phyloP scores from a whole-genome alignment of 92 coral and sea anemone species.

The Epizoanthus stellaris region DNA sequence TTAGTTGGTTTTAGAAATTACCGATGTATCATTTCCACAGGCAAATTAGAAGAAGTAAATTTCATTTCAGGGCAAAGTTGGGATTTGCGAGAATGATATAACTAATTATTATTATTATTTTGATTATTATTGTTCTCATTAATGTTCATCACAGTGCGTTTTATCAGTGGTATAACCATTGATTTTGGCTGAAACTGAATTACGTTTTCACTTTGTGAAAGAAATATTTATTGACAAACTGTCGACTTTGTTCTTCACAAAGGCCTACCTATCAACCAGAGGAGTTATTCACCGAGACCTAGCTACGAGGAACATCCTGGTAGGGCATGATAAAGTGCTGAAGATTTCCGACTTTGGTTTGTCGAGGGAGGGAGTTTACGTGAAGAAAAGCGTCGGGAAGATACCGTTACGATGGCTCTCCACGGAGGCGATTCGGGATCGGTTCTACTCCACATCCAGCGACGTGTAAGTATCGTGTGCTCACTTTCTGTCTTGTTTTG shows the following conservation, averaged over 20 bases:
- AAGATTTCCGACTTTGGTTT: constrained; percentile 97
- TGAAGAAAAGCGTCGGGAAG: constrained; percentile 90
- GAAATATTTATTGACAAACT: no score
- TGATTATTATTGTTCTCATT: neutral
- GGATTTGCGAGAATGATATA: no score
- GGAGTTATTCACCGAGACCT: constrained; percentile 94
- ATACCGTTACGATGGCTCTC: constrained; percentile 97
- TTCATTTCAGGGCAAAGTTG: no score
- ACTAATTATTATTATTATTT: no score
- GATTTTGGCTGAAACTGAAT: no score
- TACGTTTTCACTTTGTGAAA: no score
- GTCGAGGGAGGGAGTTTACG: constrained; percentile 92
- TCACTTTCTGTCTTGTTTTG: no score
- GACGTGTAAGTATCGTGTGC: constrained; percentile 74
- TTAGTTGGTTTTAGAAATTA: no score
- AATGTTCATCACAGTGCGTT: no score
- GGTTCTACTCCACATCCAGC: constrained; percentile 88
- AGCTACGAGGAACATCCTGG: constrained; percentile 94
- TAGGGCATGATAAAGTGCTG: constrained; percentile 85
- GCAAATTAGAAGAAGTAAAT: no score
- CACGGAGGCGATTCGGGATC: constrained; percentile 89
- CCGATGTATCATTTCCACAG: no score
- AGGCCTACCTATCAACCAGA: constrained; percentile 86
- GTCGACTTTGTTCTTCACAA: neutral
- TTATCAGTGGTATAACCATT: no score